Evolutionary conservation across 2,113 vertebrate genomes (phyloP), one percentile per base, ranked within the genome.

Genomic region (Gallinago jamesoni): DNA sequence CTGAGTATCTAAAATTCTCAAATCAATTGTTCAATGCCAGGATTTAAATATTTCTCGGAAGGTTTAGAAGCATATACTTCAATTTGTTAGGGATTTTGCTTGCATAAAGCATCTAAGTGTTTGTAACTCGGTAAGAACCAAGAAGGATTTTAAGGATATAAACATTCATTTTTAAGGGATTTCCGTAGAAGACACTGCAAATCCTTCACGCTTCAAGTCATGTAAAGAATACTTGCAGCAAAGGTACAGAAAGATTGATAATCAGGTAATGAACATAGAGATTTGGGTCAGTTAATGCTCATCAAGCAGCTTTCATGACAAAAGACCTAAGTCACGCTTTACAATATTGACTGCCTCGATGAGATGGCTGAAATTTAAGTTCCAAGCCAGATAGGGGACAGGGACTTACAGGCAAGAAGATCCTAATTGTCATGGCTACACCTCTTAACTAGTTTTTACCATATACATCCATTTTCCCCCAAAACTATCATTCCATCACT

Each of bases 21-120:
- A 57, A 37, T 55, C 59, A 70, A 63, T 28, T 74, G 37, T 55
- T 66, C 41, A 64, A 19, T 66, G 14, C 3, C 43, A 78, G 52
- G 78, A 78, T 64, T 87, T 82, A 78, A 85, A 52, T n/a, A 41
- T 28, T 72, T 75, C 62, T 88, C 2, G 0, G 60, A 64, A 66
- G 59, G 21, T 59, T 72, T 57, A 85, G 30, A 79, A 60, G 70
- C 25, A 91, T 33, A 47, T n/a, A 76, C 31, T 79, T 85, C 57
- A 82, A 88, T 92, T 82, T 91, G 35, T 66, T 73, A 85, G 50
- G 78, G 70, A 86, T 88, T 97, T 88, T 73, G 22, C 62, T 85
- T 75, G 72, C 24, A 72, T 16, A 83, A 82, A 76, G 24, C 53
- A 73, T 15, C 56, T 57, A 90, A 91, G 93, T 2, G 1, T 62